Conservation (phyloP, 2,113 vertebrate species). For the Petrocephalus zakoni region DNA sequence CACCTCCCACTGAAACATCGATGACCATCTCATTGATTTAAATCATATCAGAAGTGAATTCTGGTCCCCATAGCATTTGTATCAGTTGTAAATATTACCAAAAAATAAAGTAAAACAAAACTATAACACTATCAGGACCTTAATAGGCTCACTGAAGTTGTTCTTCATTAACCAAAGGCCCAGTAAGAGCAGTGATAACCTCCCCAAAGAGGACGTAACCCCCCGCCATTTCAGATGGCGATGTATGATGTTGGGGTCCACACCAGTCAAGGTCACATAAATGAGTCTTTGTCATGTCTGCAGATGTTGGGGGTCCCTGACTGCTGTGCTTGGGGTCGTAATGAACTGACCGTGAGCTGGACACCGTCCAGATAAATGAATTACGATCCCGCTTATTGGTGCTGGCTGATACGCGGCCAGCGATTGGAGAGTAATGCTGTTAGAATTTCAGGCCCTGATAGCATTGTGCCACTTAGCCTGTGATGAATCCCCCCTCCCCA, state of each 20-base stretch:
- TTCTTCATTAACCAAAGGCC: constrained; percentile 35
- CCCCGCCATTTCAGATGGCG: constrained; percentile 35
- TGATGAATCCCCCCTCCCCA: constrained; percentile 48
- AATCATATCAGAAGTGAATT: neutral
- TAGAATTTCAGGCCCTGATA: constrained; percentile 59
- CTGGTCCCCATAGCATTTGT: neutral
- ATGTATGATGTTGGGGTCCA: constrained; percentile 43
- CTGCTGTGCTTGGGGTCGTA: constrained; percentile 25
- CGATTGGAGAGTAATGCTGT: constrained; percentile 64
- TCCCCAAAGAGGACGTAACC: constrained; percentile 30
- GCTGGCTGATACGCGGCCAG: constrained; percentile 55
- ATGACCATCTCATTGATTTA: neutral
- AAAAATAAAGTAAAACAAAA: neutral
- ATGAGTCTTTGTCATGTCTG: constrained; percentile 53
- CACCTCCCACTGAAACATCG: neutral
- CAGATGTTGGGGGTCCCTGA: constrained; percentile 46
- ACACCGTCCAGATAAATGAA: constrained; percentile 60
- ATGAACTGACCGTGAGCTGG: constrained; percentile 58
- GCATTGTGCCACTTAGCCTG: constrained; percentile 62
- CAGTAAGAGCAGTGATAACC: constrained; percentile 12
- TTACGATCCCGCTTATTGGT: constrained; percentile 64
- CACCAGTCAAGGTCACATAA: constrained; percentile 38
- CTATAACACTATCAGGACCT: neutral
- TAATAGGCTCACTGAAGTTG: neutral
- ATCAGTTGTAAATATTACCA: too few species aligned